Evolutionary conservation across 53 echinoderm and acorn worm genomes (phyloP).

Genomic region (Glandiceps talaboti): DNA sequence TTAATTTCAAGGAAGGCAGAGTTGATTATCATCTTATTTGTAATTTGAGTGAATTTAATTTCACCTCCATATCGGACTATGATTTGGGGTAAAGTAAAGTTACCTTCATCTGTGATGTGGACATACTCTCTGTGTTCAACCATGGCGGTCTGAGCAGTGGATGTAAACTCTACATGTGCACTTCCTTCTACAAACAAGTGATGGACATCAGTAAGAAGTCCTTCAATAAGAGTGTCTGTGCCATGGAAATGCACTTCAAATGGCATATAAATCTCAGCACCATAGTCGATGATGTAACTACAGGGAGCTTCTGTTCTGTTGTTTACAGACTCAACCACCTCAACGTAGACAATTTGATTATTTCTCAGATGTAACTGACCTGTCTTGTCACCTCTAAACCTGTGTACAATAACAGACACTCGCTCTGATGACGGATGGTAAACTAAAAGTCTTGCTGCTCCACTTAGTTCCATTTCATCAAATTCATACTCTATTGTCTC

Average conservation of each 20-base stretch:
- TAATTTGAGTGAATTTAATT: constrained; percentile 42
- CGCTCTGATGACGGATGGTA: constrained; percentile 50
- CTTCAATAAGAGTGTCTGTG: constrained; percentile 60
- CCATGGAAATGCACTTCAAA: constrained; percentile 88
- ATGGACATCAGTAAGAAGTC: constrained; percentile 68
- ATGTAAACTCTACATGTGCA: constrained; percentile 46
- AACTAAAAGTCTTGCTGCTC: constrained; percentile 47
- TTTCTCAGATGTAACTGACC: constrained; percentile 69
- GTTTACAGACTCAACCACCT: constrained; percentile 64
- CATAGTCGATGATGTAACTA: constrained; percentile 68
- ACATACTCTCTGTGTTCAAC: constrained; percentile 64
- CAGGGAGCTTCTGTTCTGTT: constrained; percentile 89
- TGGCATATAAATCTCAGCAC: constrained; percentile 70
- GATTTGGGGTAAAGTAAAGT: constrained; percentile 61
- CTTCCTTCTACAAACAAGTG: constrained; percentile 56
- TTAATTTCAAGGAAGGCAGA: constrained; percentile 73
- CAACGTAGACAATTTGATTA: constrained; percentile 62
- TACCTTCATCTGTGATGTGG: constrained; percentile 62
- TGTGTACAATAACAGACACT: constrained; percentile 60
- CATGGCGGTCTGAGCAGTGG: constrained; percentile 79
- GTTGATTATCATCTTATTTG: constrained; percentile 43
- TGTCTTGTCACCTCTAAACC: constrained; percentile 79
- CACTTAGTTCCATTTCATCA: constrained; percentile 76
- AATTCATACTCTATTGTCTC: constrained; percentile 53
- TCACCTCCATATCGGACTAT: constrained; percentile 56